Base-by-base conservation (phyloP, 2,888 invertebrate genomes). In the Fissipunctia ypsillon region DNA sequence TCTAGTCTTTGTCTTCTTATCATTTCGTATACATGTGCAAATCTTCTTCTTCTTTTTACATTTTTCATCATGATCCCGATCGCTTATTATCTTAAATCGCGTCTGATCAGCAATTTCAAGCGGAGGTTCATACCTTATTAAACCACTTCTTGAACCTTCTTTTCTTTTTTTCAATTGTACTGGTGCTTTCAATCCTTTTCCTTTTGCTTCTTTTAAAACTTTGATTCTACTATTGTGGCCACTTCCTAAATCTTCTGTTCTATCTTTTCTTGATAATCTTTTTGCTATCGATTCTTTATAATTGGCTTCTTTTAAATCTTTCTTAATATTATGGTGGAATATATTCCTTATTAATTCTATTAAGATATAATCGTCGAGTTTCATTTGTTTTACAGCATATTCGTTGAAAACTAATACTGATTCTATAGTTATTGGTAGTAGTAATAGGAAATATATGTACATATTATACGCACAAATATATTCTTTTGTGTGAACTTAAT, bases 401-500 rank as follows among this genome's bases (percentile, higher is more conserved):
- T 69, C 56, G 35, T 75, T 60, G 1, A 69, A 43, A 12, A 52
- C 48, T n/a, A 69, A 54, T 28, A 67, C 38, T 22, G 81, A 14
- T 25, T 56, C 41, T 25, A 65, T 45, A 4, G 28, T 14, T 35
- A 67, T 14, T 43, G 65, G 70, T 0, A 78, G 41, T 10, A 80
- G 25, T 48, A 81, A 28, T 9, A 81, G 7, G 5, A 81, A 67
- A 64, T 65, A 48, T 19, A 70, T 25, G 16, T 66, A 61, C 82
- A 81, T 78, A 45, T 61, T 69, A 10, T 31, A 31, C 22, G 59
- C 16, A 38, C 59, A 59, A 9, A 72, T 43, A 38, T 65, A 56
- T 78, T 10, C 6, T 65, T 48, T 48, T 25, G 35, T 68, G n/a
- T 52, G n/a, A 50, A 57, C 38, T 67, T 14, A 38, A 57, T 35